A percentile compares a stretch with the other conserved stretches of the same genome.
Conservation (phyloP, 1,140 invertebrate genomes). For the Dendroctonus valens region DNA sequence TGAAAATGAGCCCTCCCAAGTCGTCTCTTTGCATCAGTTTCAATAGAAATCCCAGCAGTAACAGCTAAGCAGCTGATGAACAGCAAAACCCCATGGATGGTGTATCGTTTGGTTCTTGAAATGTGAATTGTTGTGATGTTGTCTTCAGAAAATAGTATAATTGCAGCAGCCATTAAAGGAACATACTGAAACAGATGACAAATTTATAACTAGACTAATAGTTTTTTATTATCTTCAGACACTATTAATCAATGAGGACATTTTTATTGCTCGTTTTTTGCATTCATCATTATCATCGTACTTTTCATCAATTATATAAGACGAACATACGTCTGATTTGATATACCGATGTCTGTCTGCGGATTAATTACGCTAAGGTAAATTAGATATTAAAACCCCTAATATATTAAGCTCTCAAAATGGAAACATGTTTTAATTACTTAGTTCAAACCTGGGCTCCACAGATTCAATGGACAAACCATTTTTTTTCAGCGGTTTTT, state of each 20-base stretch:
- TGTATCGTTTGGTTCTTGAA: conserved; percentile 26
- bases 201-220: not conserved
- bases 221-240: not conserved
- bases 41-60: conserved; percentile 14
- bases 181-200: conserved; percentile 28
- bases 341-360: too few relatives aligned
- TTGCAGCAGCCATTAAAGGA: conserved; percentile 34
- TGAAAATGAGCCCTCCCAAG: conserved; percentile 5
- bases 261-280: not conserved
- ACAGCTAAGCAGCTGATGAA: conserved; percentile 14
- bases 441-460: too few relatives aligned
- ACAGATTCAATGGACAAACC: too few relatives aligned
- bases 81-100: conserved; percentile 30
- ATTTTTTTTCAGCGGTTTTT: too few relatives aligned
- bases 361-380: too few relatives aligned
- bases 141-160: conserved; percentile 30
- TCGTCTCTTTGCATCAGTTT: conserved; percentile 12
- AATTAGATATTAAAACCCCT: too few relatives aligned
- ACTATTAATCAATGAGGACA: not conserved
- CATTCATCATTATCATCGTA: not conserved
- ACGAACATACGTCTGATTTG: too few relatives aligned
- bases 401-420: too few relatives aligned
- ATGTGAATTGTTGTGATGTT: conserved; percentile 19
- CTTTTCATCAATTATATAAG: too few relatives aligned
- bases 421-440: too few relatives aligned